Evolutionary conservation across 2,113 vertebrate species (phyloP).

Genomic region (Columbina picui): DNA sequence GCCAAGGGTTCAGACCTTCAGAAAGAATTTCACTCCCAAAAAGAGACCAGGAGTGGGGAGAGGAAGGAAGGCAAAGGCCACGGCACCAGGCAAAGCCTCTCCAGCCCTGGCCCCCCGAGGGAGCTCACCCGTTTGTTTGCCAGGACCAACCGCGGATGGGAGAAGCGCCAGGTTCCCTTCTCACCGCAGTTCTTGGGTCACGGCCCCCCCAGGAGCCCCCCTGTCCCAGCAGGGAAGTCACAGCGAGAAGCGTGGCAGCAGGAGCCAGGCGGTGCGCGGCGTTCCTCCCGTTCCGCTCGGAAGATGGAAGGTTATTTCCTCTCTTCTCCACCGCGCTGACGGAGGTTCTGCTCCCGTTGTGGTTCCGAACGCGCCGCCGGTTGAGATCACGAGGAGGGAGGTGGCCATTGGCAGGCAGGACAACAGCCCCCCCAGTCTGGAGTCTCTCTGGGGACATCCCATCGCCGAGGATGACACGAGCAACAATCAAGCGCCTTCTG

Average conservation of each 20-base stretch:
- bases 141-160: not conserved
- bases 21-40: not conserved
- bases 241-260: not conserved
- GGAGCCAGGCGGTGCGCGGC: fast-evolving
- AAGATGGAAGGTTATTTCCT: not conserved
- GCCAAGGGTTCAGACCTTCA: not conserved
- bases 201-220: not conserved
- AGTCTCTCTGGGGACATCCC: not conserved
- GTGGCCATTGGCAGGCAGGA: not conserved
- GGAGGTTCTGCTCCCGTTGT: fast-evolving
- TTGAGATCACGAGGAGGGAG: not conserved
- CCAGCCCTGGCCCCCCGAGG: not conserved
- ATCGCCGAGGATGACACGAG: fast-evolving
- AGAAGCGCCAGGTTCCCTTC: not conserved
- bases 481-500: not conserved
- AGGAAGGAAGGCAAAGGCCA: not conserved
- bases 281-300: fast-evolving
- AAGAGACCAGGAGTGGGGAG: too few relatives aligned
- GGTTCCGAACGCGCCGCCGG: not conserved
- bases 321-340: not conserved
- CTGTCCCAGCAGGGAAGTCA: not conserved
- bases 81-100: too few relatives aligned
- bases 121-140: not conserved
- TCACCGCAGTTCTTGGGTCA: not conserved
- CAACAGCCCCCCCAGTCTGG: not conserved